Percentiles rank a stretch among this genome's conserved stretches.
phyloP scores from a whole-genome alignment of 2,113 vertebrate species.

The Marcusenius ussheri region DNA sequence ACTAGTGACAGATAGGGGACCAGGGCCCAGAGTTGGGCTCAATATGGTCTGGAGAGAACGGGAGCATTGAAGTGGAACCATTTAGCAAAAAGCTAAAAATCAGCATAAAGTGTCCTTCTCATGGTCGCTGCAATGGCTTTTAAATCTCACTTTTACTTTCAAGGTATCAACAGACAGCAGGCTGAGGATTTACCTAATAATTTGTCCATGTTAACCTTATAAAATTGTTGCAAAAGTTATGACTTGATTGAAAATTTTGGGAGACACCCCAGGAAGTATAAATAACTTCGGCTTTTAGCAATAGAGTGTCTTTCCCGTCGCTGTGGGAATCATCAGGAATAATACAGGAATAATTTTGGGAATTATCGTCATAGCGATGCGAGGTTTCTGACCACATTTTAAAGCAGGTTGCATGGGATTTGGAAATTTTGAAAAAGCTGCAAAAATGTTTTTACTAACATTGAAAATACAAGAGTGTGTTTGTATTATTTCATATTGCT shows the following conservation, averaged over 20 bases:
- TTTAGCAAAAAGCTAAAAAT: neutral
- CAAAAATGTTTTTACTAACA: neutral
- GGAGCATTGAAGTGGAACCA: neutral
- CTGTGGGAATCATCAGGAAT: neutral
- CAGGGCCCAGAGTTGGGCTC: neutral
- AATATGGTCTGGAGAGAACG: neutral
- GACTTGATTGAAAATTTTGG: slow-evolving; percentile 14
- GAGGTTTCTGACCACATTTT: neutral
- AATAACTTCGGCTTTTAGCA: slow-evolving; percentile 55
- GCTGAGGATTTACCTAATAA: neutral
- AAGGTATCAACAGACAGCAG: neutral
- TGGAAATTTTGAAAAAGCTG: neutral
- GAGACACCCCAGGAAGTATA: slow-evolving; percentile 41
- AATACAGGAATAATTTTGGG: no score
- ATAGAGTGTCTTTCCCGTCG: slow-evolving; percentile 27
- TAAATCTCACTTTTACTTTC: neutral
- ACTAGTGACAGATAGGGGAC: neutral
- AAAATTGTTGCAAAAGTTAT: neutral
- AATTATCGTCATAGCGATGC: neutral
- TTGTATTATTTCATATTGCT: neutral
- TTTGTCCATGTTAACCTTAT: neutral
- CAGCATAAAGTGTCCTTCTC: neutral
- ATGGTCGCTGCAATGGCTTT: neutral
- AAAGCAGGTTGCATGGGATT: neutral
- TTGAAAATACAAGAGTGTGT: neutral